Conservation (phyloP, 1,140 invertebrate species). For the Drosophila nigromelanica region DNA sequence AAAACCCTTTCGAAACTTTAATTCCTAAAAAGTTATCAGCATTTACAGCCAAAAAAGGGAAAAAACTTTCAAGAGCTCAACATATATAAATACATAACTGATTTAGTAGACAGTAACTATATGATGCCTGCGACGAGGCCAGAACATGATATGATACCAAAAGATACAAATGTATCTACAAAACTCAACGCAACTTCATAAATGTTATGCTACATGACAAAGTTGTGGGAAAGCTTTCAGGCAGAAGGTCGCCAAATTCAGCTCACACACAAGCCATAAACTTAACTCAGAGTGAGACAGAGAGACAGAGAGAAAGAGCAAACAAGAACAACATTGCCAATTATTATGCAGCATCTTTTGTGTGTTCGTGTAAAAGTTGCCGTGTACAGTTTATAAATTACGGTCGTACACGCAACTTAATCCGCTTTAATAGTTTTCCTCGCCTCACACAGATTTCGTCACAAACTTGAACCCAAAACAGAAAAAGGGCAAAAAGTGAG, state of each 20-base stretch:
- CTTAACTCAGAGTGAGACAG: conserved; percentile 19
- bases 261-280: conserved; percentile 36
- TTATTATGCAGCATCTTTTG: conserved; percentile 53
- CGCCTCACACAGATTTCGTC: conserved; percentile 38
- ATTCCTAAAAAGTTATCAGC: background rate
- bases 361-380: conserved; percentile 33
- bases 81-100: conserved; percentile 27
- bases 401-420: conserved; percentile 51
- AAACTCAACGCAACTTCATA: conserved; percentile 29
- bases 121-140: conserved; percentile 4
- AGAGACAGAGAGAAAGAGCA: background rate
- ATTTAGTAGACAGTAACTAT: conserved; percentile 13
- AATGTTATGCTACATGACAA: conserved; percentile 41
- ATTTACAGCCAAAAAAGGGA: background rate
- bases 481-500: background rate
- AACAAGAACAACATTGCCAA: conserved; percentile 32
- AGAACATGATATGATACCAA: conserved; percentile 13
- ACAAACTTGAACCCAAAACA: conserved; percentile 25
- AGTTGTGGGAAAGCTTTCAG: conserved; percentile 49
- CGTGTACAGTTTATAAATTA: conserved; percentile 54
- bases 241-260: conserved; percentile 47
- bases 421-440: conserved; percentile 50
- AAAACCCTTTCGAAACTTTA: too few species aligned
- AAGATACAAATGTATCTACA: conserved; percentile 21
- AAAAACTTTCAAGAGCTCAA: conserved; percentile 12